Percentiles rank a stretch among this genome's conserved stretches.
Conservation (phyloP, 2,797 vertebrate species). For the Sarcoramphus papa region DNA sequence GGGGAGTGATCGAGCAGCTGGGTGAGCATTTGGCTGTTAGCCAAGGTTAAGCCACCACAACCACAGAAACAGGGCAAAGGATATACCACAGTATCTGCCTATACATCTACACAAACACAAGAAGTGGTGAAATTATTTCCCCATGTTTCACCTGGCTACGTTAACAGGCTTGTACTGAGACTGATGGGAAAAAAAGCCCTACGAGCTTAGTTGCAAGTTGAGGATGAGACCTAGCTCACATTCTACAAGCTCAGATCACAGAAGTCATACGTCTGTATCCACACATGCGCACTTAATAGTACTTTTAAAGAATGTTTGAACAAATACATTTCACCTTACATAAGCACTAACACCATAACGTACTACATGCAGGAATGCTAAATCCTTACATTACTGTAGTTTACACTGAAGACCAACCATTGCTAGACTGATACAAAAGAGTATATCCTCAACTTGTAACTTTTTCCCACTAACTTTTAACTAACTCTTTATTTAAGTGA, state of each 20-base stretch:
- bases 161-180: not conserved
- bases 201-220: fast-evolving
- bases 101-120: not conserved
- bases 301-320: not conserved
- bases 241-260: not conserved
- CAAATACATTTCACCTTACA: not conserved
- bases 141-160: not conserved
- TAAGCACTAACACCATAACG: not conserved
- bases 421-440: not conserved
- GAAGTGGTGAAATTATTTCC: not conserved
- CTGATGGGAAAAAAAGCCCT: not conserved
- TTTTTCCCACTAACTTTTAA: not conserved
- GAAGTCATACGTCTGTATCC: not conserved
- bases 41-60: not conserved
- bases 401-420: not conserved
- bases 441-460: not conserved
- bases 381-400: not conserved
- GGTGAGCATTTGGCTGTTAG: no score
- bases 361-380: not conserved
- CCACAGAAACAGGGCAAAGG: not conserved
- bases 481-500: not conserved
- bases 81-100: not conserved
- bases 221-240: not conserved
- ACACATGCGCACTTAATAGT: not conserved
- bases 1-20: not conserved